phyloP scores from a whole-genome alignment of 2,888 invertebrate species.

The Digitonthophagus gazella region DNA sequence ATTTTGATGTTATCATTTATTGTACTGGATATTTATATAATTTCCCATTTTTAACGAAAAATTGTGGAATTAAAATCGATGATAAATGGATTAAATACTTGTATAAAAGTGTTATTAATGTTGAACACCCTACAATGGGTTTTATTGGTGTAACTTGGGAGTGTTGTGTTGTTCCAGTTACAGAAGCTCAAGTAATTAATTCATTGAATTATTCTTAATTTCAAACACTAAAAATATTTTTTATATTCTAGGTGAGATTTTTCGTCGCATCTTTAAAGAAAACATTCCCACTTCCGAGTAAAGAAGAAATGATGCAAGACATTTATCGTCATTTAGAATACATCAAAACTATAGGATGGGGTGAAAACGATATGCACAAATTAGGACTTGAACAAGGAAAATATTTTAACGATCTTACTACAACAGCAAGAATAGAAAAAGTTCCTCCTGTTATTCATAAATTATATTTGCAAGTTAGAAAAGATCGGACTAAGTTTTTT shows the following conservation, averaged over 20 bases:
- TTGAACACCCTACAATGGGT: constrained; percentile 74
- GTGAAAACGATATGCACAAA: constrained; percentile 73
- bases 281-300: constrained; percentile 59
- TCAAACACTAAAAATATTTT: neutral
- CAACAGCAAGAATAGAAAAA: constrained; percentile 60
- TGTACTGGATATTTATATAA: constrained; percentile 64
- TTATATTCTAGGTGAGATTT: constrained; percentile 50
- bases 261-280: constrained; percentile 60
- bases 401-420: constrained; percentile 69
- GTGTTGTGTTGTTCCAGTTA: constrained; percentile 82
- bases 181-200: constrained; percentile 83
- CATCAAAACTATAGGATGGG: constrained; percentile 60
- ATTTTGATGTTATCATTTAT: constrained; percentile 65
- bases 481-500: constrained; percentile 61
- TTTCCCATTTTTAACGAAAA: constrained; percentile 56
- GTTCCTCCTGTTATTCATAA: constrained; percentile 70
- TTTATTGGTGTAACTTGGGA: constrained; percentile 72
- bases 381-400: constrained; percentile 65
- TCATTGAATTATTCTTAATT: too few species aligned
- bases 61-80: constrained; percentile 69
- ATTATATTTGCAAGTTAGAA: constrained; percentile 68
- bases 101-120: constrained; percentile 84
- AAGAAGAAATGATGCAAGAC: constrained; percentile 63
- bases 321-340: constrained; percentile 58
- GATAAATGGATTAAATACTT: constrained; percentile 78